phyloP scores from a whole-genome alignment of 2,797 vertebrate genomes.

The Amblyopsis hoosieri region DNA sequence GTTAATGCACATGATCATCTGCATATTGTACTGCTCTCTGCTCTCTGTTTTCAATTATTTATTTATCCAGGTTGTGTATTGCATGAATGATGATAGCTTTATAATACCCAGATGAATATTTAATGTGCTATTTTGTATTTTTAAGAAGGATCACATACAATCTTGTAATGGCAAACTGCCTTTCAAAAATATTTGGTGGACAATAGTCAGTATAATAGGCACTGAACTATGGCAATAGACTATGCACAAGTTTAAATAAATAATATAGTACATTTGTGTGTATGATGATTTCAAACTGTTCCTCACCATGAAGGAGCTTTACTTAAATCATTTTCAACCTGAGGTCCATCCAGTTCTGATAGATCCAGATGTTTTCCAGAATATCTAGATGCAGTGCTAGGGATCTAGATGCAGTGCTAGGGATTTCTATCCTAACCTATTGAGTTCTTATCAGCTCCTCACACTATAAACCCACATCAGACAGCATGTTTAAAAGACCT shows the following conservation, averaged over 20 bases:
- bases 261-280: too few relatives aligned
- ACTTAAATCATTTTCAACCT: neutral
- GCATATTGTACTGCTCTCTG: slow-evolving; percentile 23
- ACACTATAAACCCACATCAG: slow-evolving; percentile 47
- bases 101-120: slow-evolving; percentile 60
- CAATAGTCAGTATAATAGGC: neutral
- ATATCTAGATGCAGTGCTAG: slow-evolving; percentile 9
- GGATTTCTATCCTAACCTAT: slow-evolving; percentile 16
- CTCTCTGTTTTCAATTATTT: too few relatives aligned
- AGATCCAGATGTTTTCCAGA: neutral
- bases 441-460: slow-evolving; percentile 50
- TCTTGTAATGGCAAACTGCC: slow-evolving; percentile 32
- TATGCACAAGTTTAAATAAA: too few relatives aligned
- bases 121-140: slow-evolving; percentile 55
- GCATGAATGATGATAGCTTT: slow-evolving; percentile 54
- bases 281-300: neutral
- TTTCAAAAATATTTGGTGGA: neutral
- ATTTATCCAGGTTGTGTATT: slow-evolving; percentile 17
- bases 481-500: slow-evolving; percentile 43
- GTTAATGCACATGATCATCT: slow-evolving; percentile 58
- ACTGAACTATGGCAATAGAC: neutral
- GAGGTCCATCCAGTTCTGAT: neutral
- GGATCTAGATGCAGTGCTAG: slow-evolving; percentile 11
- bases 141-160: slow-evolving; percentile 47
- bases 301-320: neutral